phyloP scores from a whole-genome alignment of 2,113 vertebrate species.

The Vidua macroura region DNA sequence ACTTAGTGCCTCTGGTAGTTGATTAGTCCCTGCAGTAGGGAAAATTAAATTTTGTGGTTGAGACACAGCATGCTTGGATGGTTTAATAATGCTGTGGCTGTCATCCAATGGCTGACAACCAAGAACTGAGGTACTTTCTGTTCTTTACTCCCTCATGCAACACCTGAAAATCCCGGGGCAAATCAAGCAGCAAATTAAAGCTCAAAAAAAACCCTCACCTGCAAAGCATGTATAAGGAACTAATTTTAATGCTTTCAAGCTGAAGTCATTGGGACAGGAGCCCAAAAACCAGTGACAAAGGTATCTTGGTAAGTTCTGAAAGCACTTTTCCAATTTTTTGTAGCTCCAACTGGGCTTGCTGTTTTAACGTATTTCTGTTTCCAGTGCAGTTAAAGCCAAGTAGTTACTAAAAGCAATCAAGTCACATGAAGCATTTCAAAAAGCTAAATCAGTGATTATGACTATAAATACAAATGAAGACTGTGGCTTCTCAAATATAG shows the following conservation, averaged over 20 bases:
- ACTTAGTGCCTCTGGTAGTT: conserved; percentile 73
- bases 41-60: conserved; percentile 85
- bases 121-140: conserved; percentile 82
- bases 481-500: background rate
- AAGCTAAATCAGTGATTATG: background rate
- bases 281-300: conserved; percentile 62
- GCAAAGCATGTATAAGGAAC: conserved; percentile 80
- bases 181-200: conserved; percentile 83
- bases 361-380: conserved; percentile 31
- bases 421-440: background rate
- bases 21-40: conserved; percentile 80
- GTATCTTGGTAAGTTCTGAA: conserved; percentile 61
- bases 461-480: background rate
- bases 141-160: conserved; percentile 83
- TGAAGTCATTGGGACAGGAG: conserved; percentile 81
- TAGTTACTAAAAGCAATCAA: conserved; percentile 17
- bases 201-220: conserved; percentile 82
- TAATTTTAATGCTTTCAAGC: conserved; percentile 87
- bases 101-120: conserved; percentile 87
- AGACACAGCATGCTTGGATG: conserved; percentile 84
- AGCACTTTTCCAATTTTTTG: conserved; percentile 38
- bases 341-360: conserved; percentile 7
- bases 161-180: conserved; percentile 88
- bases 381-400: background rate
- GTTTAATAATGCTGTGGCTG: conserved; percentile 93